Base-by-base conservation (phyloP, 2,888 invertebrate species). In the Plebejus melissa region DNA sequence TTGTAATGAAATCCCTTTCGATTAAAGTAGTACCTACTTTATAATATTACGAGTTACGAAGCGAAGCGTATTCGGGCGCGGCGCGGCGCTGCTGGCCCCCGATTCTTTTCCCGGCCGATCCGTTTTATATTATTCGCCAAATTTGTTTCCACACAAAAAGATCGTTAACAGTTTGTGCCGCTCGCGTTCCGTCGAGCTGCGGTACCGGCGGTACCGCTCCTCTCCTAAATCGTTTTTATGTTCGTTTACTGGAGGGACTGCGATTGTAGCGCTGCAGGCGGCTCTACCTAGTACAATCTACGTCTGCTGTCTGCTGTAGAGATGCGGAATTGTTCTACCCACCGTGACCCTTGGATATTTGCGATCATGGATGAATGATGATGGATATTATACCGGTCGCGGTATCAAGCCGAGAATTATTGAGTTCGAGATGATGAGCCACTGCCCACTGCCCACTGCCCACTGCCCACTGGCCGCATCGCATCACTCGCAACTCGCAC, bases 81-180 rank as follows among this genome's bases (percentile, higher is more conserved):
- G 28, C 28, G 58, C 6, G 22, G 58, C 22, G 58, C 22, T 7
- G 58, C 50, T 11, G 6, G 7, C 41, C 41, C 41, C 41, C 41
- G 4, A 13, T 54, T 54, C 69, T 69, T 69, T 16, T 36, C 36
- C 69, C 69, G 69, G 38, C 36, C n/a, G 22, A 41, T 69, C 38
- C 69, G 38, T 41, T 69, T 69, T 69, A 69, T 69, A 41, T 69
- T 69, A 69, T 58, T 58, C 28, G 58, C 58, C 58, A 58, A 58
- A 58, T 58, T 58, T 9, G 58, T 58, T 58, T 58, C 22, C 58
- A 28, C 58, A 58, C 7, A 58, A 58, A 58, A 22, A 58, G 7
- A 22, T 69, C 69, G 69, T 69, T 69, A 36, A 69, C 69, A 69
- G 69, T 38, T 69, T 38, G 69, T 36, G 13, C 69, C 69, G 38